These are phyloP conservation scores for Prionailurus viverrinus DNA, from an alignment of 2,113 vertebrate genomes.

Conservation along the genomic window DNA sequence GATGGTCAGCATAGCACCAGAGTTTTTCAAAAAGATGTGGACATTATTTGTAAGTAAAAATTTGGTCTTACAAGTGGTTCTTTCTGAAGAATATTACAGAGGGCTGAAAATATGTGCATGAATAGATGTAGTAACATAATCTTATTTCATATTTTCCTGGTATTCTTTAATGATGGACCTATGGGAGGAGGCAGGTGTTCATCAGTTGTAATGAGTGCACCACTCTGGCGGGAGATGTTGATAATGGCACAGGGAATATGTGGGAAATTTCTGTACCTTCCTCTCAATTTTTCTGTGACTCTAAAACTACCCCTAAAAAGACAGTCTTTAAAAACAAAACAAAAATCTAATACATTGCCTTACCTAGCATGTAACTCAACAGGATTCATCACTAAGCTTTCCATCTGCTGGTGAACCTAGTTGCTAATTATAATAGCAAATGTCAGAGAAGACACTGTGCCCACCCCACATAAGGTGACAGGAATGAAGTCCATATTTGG, in stretches of 20 bases:
- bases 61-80: not conserved
- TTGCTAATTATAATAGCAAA: slow-evolving; percentile 43
- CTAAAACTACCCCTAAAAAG: not conserved
- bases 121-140: not conserved
- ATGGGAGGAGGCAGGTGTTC: not conserved
- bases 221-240: not conserved
- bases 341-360: not conserved
- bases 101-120: not conserved
- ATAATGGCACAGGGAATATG: not conserved
- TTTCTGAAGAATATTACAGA: not conserved
- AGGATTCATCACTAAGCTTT: slow-evolving; percentile 15
- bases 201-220: not conserved
- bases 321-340: not conserved
- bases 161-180: not conserved
- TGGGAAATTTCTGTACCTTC: not conserved
- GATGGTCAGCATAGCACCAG: not conserved
- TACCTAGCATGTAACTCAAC: not conserved
- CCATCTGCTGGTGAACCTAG: not conserved
- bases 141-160: not conserved
- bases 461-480: not conserved
- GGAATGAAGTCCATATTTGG: not conserved
- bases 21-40: not conserved
- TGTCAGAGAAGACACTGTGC: not conserved
- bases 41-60: not conserved
- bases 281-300: not conserved